Evolutionary conservation across 2,113 vertebrate genomes (phyloP).

Genomic region (Psilopogon haemacephalus): DNA sequence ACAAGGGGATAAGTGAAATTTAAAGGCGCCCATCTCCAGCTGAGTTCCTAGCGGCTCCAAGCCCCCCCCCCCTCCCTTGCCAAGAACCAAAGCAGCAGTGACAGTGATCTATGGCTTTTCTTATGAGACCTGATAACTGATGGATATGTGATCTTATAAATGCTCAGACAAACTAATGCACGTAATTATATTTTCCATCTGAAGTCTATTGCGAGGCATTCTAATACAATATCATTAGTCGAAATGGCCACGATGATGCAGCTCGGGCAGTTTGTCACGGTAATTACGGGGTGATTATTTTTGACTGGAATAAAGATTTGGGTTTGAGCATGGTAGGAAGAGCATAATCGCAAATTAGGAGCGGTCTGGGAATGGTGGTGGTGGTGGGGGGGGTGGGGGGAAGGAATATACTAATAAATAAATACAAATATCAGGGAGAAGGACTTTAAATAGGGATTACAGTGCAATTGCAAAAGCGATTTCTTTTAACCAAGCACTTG

Average conservation of each 20-base stretch:
- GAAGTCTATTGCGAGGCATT: constrained; percentile 95
- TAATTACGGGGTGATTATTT: constrained; percentile 94
- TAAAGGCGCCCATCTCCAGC: constrained; percentile 78
- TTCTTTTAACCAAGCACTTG: constrained; percentile 52
- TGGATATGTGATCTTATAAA: constrained; percentile 98
- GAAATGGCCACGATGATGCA: constrained; percentile 90
- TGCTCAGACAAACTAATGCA: constrained; percentile 99
- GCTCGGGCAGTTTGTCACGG: constrained; percentile 86
- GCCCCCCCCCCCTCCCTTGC: too few species aligned
- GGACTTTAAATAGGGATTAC: constrained; percentile 75
- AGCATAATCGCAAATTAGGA: constrained; percentile 85
- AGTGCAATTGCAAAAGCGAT: constrained; percentile 67
- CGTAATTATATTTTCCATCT: constrained; percentile 99
- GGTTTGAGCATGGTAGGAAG: constrained; percentile 85
- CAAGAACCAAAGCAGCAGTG: constrained; percentile 85
- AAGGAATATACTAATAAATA: too few species aligned
- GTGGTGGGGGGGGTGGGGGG: too few species aligned
- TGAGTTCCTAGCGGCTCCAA: constrained; percentile 85
- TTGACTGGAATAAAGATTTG: constrained; percentile 93
- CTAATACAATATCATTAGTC: constrained; percentile 99
- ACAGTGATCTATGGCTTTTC: constrained; percentile 98
- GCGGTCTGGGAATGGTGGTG: constrained; percentile 74
- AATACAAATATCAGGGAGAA: constrained; percentile 62
- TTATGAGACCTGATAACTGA: constrained; percentile 99
- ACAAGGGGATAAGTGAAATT: constrained; percentile 69